Conservation (phyloP, 2,797 vertebrate genomes). For the Onychomys torridus region DNA sequence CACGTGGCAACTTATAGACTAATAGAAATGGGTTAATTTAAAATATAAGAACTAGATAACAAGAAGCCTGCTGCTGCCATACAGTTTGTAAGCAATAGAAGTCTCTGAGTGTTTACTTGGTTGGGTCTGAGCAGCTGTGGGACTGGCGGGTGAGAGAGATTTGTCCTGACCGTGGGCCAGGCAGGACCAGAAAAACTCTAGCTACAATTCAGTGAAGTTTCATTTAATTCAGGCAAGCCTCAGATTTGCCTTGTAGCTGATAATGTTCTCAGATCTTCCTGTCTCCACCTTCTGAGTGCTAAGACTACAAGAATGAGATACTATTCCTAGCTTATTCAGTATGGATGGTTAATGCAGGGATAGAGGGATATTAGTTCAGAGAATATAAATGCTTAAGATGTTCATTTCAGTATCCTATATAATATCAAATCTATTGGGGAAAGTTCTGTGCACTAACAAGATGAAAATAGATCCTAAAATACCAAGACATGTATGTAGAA, state of each 20-base stretch:
- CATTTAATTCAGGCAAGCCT: background rate
- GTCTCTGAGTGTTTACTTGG: too few relatives aligned
- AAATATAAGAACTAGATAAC: too few relatives aligned
- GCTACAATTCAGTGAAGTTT: too few relatives aligned
- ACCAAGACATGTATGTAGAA: background rate
- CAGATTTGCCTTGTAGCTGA: background rate
- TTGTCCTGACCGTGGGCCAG: too few relatives aligned
- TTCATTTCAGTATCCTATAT: background rate
- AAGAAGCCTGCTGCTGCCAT: too few relatives aligned
- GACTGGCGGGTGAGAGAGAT: too few relatives aligned
- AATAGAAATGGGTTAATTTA: too few relatives aligned
- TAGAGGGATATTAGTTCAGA: background rate
- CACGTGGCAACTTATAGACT: too few relatives aligned
- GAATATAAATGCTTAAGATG: background rate
- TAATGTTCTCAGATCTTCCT: background rate
- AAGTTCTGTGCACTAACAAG: background rate
- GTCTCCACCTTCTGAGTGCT: background rate
- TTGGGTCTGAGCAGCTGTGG: too few relatives aligned
- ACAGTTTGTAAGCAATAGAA: too few relatives aligned
- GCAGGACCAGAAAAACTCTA: too few relatives aligned
- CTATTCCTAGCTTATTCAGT: background rate
- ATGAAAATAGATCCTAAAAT: background rate
- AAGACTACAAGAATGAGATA: background rate
- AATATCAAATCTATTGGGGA: constrained; percentile 13
- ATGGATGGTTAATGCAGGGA: too few relatives aligned